A percentile compares a stretch with the other conserved stretches of the same genome.
Evolutionary conservation across 2,888 invertebrate species (phyloP).

Genomic region (Drosophila setosimentum): DNA sequence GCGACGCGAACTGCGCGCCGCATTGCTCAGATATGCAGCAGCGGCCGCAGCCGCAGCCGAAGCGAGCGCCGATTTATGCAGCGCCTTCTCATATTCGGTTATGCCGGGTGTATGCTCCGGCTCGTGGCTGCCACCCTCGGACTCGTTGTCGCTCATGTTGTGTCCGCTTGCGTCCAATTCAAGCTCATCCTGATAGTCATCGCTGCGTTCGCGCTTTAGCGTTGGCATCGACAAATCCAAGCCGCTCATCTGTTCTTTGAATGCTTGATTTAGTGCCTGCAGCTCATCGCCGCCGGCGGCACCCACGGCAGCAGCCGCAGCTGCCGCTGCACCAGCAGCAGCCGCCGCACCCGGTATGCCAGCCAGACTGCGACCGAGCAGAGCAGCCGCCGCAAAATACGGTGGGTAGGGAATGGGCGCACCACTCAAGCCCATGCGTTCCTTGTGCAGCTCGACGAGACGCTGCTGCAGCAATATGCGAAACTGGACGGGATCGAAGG

Average conservation of each 20-base stretch:
- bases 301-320: constrained; percentile 90
- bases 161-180: constrained; percentile 87
- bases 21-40: constrained; percentile 72
- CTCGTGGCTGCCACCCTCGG: constrained; percentile 75
- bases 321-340: constrained; percentile 91
- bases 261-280: constrained; percentile 87
- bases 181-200: constrained; percentile 87
- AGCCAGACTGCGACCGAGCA: constrained; percentile 85
- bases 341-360: constrained; percentile 92
- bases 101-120: constrained; percentile 44
- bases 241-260: constrained; percentile 93
- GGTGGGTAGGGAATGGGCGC: constrained; percentile 92
- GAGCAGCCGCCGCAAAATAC: constrained; percentile 91
- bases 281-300: constrained; percentile 87
- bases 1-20: constrained; percentile 87
- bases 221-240: constrained; percentile 94
- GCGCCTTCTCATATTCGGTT: constrained; percentile 84
- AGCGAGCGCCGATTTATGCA: constrained; percentile 69
- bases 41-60: constrained; percentile 63
- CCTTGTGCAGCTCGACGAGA: constrained; percentile 94
- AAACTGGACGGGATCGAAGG: constrained; percentile 97
- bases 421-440: constrained; percentile 91
- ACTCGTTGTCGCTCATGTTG: constrained; percentile 83
- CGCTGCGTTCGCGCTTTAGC: constrained; percentile 89
- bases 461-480: constrained; percentile 95